These are phyloP conservation scores for Saccopteryx bilineata DNA, from an alignment of 2,113 vertebrate genomes.

Conservation along the genomic window DNA sequence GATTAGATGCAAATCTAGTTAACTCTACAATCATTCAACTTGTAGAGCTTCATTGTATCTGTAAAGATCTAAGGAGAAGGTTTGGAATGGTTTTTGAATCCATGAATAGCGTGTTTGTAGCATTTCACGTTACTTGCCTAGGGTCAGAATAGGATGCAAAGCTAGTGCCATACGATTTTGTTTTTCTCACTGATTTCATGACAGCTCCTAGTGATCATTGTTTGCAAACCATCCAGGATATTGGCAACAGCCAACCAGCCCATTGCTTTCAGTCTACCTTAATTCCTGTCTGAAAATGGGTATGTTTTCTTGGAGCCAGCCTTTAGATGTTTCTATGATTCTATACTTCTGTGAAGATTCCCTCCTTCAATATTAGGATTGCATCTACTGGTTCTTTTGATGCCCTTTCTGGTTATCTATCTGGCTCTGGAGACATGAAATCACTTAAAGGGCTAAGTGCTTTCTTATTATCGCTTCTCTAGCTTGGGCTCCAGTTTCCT, in stretches of 20 bases:
- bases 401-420: neutral
- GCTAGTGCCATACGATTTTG: neutral
- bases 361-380: neutral
- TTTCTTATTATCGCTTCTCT: neutral
- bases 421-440: neutral
- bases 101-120: neutral
- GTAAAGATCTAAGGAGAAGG: neutral
- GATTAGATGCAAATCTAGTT: neutral
- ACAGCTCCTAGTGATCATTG: neutral
- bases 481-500: constrained; percentile 36
- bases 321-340: neutral
- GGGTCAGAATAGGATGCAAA: neutral
- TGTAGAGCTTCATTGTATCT: neutral
- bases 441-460: constrained; percentile 21
- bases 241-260: neutral
- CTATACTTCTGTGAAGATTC: neutral
- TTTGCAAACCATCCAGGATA: neutral
- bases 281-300: neutral
- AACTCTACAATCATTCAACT: neutral
- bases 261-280: neutral
- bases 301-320: neutral
- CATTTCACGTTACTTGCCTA: neutral
- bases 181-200: neutral
- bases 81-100: neutral
- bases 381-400: neutral